A percentile compares a stretch with the other conserved stretches of the same genome.
phyloP scores from a whole-genome alignment of 2,113 vertebrate species.

The Mormyrus iriodes region DNA sequence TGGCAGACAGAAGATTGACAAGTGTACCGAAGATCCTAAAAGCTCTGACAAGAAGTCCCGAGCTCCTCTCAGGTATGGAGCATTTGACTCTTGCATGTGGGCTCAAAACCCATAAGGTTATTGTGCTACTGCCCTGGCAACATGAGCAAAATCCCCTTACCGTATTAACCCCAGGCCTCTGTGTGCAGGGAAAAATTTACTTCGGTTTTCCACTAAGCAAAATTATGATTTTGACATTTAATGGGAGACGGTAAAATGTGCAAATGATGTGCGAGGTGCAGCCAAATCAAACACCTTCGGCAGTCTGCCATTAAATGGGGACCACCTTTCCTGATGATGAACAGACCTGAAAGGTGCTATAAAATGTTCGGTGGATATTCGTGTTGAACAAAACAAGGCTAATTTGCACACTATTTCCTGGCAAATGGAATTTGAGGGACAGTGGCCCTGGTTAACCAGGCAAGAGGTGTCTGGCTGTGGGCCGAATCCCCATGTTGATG shows the following conservation, averaged over 20 bases:
- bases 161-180: not conserved
- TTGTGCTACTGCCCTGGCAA: not conserved
- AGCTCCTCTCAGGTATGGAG: constrained; percentile 73
- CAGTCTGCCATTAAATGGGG: not conserved
- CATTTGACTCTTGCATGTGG: not conserved
- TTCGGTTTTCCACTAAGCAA: not conserved
- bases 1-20: constrained; percentile 78
- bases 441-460: not conserved
- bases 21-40: constrained; percentile 77
- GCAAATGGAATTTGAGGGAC: not conserved
- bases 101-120: not conserved
- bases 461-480: not conserved
- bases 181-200: not conserved
- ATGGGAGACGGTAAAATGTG: not conserved
- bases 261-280: not conserved
- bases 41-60: constrained; percentile 83
- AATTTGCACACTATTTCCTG: not conserved
- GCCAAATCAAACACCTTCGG: not conserved
- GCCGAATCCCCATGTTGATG: not conserved
- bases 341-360: not conserved
- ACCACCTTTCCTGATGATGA: not conserved
- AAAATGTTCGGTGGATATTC: not conserved
- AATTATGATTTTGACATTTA: not conserved
- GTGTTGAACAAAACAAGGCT: not conserved
- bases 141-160: not conserved